Evolutionary conservation across 2,797 vertebrate species (phyloP).

Genomic region (Ibycter americanus): DNA sequence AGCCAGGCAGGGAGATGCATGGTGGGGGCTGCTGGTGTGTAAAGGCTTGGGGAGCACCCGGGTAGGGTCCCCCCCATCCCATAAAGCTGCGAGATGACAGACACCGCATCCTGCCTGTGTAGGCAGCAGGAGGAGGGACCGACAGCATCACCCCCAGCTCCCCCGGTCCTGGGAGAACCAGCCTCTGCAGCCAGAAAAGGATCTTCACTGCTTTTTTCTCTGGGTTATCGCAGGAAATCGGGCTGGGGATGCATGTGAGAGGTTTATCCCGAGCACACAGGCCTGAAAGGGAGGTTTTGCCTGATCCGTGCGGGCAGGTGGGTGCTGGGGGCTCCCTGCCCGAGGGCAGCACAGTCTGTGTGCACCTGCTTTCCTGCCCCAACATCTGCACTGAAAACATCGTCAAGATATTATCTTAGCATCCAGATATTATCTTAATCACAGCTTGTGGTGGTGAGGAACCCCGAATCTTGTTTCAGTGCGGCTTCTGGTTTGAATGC

Average conservation of each 20-base stretch:
- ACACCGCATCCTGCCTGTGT: neutral
- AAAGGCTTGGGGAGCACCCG: neutral
- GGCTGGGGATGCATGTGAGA: accelerated
- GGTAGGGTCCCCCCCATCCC: neutral
- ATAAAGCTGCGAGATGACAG: neutral
- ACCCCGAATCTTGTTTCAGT: too few relatives aligned
- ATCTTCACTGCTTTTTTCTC: neutral
- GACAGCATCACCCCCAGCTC: neutral
- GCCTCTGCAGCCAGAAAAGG: neutral
- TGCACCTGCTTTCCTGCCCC: neutral
- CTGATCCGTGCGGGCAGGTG: accelerated
- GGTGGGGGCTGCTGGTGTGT: neutral
- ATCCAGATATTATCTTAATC: neutral
- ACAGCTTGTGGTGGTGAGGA: neutral
- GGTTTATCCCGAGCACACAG: neutral
- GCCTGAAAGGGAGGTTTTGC: neutral
- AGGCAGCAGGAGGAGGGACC: neutral
- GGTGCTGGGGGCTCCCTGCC: neutral
- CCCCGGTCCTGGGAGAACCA: neutral
- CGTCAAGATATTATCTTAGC: neutral
- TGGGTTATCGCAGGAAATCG: neutral
- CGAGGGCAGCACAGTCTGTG: accelerated
- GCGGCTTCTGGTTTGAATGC: neutral
- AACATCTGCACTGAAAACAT: neutral
- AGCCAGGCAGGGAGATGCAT: neutral